Base-by-base conservation (phyloP, 37 sponge, comb jelly and placozoan species). In the Corticium candelabrum region DNA sequence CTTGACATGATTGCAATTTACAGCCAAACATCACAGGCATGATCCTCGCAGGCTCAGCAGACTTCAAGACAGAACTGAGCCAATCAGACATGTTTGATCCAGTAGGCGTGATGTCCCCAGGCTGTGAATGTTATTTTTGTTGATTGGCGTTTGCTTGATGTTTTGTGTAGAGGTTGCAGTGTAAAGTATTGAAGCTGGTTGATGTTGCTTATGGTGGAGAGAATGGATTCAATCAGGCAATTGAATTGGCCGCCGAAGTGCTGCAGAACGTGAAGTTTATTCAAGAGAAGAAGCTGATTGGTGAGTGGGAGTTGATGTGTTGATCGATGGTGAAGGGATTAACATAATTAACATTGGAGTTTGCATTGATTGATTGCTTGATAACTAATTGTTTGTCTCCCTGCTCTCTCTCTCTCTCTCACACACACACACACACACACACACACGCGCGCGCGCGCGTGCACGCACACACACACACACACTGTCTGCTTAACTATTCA, bases 201-300 rank as follows among this genome's bases (percentile, higher is more conserved):
- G 99, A 98, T 76, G 90, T 98, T 0, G 92, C 99, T 2, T 98
- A 98, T 74, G 99, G 99, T 38, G 99, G 99, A 67, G 99, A 98
- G 76, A 98, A 98, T 77, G 99, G 99, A 27, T 98, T 98, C 84
- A 98, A 98, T 80, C 99, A 98, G 41, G 99, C 99, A 31, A 98
- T 98, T 33, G 99, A 98, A 62, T 85, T 98, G 37, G 81, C 95
- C 3, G 84, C 90, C 2, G 99, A 98, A 74, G 96, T 94, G 0
- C 80, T 98, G 3, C 82, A 90, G 1, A 98, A 98, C 79, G 99
- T 98, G 4, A 98, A 98, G 79, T 98, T 98, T 56, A 98, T 98
- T 67, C 99, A 98, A 70, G 99, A 98, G 77, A 98, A 98, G 82
- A 98, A 91, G 84, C 86, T 98, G 21, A 98, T 98, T 72, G 79